Percentiles rank a stretch among this genome's conserved stretches.
These are phyloP conservation scores for Leptobrachium leishanense DNA, from an alignment of 2,113 vertebrate genomes.

Conservation along the genomic window DNA sequence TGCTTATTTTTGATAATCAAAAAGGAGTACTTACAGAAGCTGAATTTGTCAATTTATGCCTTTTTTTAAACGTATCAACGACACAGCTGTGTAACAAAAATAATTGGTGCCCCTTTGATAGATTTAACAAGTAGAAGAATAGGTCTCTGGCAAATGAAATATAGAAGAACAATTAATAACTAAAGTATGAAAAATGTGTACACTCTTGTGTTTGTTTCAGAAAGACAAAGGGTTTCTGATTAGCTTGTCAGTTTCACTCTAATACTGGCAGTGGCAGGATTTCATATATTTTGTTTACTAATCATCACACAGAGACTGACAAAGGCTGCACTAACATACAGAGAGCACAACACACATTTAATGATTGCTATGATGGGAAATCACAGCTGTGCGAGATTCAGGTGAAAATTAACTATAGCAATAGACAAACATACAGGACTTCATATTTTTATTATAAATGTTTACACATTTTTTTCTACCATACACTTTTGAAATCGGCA, in stretches of 20 bases:
- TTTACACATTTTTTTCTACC: too few species aligned
- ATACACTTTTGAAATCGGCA: too few species aligned
- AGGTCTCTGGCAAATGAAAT: too few species aligned
- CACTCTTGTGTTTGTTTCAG: neutral
- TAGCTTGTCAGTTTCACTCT: constrained; percentile 14
- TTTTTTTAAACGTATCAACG: too few species aligned
- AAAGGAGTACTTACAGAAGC: too few species aligned
- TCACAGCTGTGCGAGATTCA: neutral
- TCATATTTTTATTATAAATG: neutral
- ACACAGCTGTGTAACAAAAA: too few species aligned
- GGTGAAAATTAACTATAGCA: constrained; percentile 24
- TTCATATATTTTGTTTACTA: constrained; percentile 36
- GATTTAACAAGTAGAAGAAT: too few species aligned
- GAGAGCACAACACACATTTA: neutral
- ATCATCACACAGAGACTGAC: neutral
- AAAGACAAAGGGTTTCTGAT: constrained; percentile 7
- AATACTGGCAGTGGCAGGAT: constrained; percentile 7
- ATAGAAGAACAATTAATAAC: too few species aligned
- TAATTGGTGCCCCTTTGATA: too few species aligned
- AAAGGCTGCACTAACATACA: constrained; percentile 14
- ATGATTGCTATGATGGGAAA: constrained; percentile 25
- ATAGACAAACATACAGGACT: constrained; percentile 3
- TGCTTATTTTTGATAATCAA: too few species aligned
- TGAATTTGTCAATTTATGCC: too few species aligned
- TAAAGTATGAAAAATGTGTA: too few species aligned